phyloP scores from a whole-genome alignment of 2,888 invertebrate genomes.

The Pandemis corylana region DNA sequence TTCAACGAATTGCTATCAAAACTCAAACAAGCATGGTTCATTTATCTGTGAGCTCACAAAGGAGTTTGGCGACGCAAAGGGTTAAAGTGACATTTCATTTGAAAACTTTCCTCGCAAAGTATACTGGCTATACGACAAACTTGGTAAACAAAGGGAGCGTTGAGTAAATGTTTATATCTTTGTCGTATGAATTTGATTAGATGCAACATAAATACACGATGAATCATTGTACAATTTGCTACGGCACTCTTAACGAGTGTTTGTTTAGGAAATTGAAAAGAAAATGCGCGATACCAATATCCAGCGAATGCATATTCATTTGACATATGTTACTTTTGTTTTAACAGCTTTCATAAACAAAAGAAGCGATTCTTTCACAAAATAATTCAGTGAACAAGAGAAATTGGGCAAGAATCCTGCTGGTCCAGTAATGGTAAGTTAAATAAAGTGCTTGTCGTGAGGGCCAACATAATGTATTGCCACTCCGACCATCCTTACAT shows the following conservation, averaged over 20 bases:
- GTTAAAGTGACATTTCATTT: constrained; percentile 40
- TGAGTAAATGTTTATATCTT: constrained; percentile 32
- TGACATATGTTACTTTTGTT: not conserved
- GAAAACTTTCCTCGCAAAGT: constrained; percentile 37
- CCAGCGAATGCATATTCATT: too few species aligned
- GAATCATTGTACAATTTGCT: not conserved
- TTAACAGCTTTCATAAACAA: not conserved
- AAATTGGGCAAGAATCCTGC: constrained; percentile 5
- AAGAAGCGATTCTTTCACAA: not conserved
- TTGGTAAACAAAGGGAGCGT: constrained; percentile 34
- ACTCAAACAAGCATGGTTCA: constrained; percentile 27
- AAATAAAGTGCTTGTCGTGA: constrained; percentile 28
- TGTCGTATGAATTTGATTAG: constrained; percentile 31
- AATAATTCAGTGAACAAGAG: not conserved
- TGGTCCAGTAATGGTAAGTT: constrained; percentile 18
- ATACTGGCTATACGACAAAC: constrained; percentile 31
- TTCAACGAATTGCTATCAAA: constrained; percentile 31
- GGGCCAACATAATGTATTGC: constrained; percentile 30
- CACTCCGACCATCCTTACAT: constrained; percentile 23
- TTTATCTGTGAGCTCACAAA: constrained; percentile 33
- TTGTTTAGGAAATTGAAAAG: not conserved
- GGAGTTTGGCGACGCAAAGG: constrained; percentile 33
- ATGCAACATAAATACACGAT: constrained; percentile 20
- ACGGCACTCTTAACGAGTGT: not conserved
- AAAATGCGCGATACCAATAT: not conserved